These are phyloP conservation scores for Lochmaea capreae DNA, from an alignment of 2,888 invertebrate species.

Conservation along the genomic window DNA sequence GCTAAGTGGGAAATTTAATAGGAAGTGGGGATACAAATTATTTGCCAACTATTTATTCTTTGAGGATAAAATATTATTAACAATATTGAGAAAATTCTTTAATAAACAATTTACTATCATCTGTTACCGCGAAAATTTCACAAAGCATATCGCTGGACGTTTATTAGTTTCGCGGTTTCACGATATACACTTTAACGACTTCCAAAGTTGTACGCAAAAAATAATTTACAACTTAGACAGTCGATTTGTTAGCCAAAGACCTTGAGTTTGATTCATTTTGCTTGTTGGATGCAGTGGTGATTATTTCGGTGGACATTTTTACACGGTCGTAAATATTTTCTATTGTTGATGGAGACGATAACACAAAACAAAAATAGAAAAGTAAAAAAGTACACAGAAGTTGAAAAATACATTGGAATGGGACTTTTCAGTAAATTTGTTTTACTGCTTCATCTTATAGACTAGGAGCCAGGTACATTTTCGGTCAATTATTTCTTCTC, in stretches of 20 bases:
- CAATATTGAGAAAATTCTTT: neutral
- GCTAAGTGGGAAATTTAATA: too few species aligned
- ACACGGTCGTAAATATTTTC: constrained; percentile 5
- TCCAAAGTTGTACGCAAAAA: constrained; percentile 12
- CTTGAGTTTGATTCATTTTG: constrained; percentile 4
- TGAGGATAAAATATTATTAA: neutral
- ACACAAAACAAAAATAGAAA: too few species aligned
- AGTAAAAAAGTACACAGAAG: too few species aligned
- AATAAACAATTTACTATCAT: constrained; percentile 7
- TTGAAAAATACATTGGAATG: too few species aligned
- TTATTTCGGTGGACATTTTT: constrained; percentile 12
- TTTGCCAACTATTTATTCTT: neutral
- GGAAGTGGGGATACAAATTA: too few species aligned
- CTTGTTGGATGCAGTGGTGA: constrained; percentile 1
- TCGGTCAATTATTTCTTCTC: too few species aligned
- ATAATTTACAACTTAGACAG: constrained; percentile 17
- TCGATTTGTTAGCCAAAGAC: constrained; percentile 25
- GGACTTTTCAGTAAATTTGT: too few species aligned
- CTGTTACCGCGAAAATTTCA: neutral
- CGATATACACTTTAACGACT: constrained; percentile 11
- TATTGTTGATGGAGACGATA: constrained; percentile 4
- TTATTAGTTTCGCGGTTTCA: neutral
- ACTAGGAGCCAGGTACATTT: too few species aligned
- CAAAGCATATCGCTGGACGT: constrained; percentile 2
- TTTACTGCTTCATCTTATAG: too few species aligned